A percentile compares a stretch with the other conserved stretches of the same genome.
Conservation (phyloP, 1,140 invertebrate species). For the Drosophila quadrilineata region DNA sequence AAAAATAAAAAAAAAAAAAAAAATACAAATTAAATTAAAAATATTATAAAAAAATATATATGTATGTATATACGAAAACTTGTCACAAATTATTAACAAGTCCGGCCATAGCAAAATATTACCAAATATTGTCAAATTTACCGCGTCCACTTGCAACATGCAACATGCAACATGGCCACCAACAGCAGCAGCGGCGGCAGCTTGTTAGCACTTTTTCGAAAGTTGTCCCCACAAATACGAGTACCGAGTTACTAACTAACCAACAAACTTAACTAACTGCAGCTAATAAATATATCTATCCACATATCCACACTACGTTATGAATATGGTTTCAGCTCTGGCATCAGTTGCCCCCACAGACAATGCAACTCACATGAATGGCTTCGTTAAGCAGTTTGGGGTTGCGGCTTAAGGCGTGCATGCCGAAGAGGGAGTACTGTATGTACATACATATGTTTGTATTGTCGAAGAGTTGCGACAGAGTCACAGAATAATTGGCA, state of each 20-base stretch:
- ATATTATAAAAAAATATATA: too few species aligned
- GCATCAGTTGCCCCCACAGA: too few species aligned
- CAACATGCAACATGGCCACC: too few species aligned
- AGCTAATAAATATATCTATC: slow-evolving; percentile 27
- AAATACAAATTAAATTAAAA: slow-evolving; percentile 28
- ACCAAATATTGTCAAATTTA: slow-evolving; percentile 71
- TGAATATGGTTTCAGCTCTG: slow-evolving; percentile 38
- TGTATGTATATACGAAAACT: slow-evolving; percentile 38
- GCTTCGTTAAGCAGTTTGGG: too few species aligned
- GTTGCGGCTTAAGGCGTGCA: too few species aligned
- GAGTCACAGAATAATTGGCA: too few species aligned
- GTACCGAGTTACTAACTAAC: too few species aligned
- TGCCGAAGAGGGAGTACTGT: too few species aligned
- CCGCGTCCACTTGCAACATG: slow-evolving; percentile 17
- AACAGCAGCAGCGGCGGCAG: slow-evolving; percentile 1
- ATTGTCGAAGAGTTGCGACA: too few species aligned
- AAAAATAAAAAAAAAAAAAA: neutral
- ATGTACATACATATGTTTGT: too few species aligned
- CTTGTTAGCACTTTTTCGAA: slow-evolving; percentile 58
- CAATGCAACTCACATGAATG: neutral
- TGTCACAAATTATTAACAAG: slow-evolving; percentile 33
- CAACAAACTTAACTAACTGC: too few species aligned
- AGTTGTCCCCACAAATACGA: slow-evolving; percentile 51
- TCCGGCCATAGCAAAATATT: slow-evolving; percentile 37
- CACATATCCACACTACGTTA: too few species aligned